A percentile compares a stretch with the other conserved stretches of the same genome.
Evolutionary conservation across 1,140 invertebrate genomes (phyloP).

Genomic region (Nasonia vitripennis): DNA sequence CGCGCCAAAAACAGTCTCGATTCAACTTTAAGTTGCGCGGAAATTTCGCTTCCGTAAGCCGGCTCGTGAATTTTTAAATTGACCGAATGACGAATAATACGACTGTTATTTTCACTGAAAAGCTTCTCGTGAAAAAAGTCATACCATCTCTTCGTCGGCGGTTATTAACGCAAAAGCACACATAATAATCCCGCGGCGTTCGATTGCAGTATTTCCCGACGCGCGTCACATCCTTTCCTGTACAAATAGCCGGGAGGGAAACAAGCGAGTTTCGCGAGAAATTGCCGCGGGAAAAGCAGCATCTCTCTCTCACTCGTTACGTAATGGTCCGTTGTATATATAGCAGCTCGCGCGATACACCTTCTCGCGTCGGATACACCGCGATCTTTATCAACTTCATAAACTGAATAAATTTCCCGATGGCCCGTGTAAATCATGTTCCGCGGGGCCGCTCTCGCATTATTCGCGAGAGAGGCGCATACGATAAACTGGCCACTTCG

Average conservation of each 20-base stretch:
- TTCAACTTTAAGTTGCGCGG: too few relatives aligned
- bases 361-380: constrained; percentile 10
- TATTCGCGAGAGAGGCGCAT: background rate
- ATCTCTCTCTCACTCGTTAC: background rate
- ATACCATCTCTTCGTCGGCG: too few relatives aligned
- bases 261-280: background rate
- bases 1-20: too few relatives aligned
- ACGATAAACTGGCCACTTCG: constrained; percentile 11
- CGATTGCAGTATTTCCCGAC: too few relatives aligned
- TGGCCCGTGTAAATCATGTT: background rate
- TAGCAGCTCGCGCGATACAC: constrained; percentile 6
- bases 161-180: too few relatives aligned
- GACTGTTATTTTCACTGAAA: too few relatives aligned
- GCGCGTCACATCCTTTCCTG: too few relatives aligned
- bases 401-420: constrained; percentile 27
- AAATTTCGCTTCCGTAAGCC: too few relatives aligned
- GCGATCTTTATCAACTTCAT: constrained; percentile 46
- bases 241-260: background rate
- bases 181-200: too few relatives aligned
- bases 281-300: background rate
- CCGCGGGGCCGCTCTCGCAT: background rate
- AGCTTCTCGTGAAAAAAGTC: too few relatives aligned
- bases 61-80: too few relatives aligned
- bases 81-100: too few relatives aligned
- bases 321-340: background rate